A percentile compares a stretch with the other conserved stretches of the same genome.
These are phyloP conservation scores for Eupeodes latifasciatus DNA, from an alignment of 2,888 invertebrate species.

Conservation along the genomic window DNA sequence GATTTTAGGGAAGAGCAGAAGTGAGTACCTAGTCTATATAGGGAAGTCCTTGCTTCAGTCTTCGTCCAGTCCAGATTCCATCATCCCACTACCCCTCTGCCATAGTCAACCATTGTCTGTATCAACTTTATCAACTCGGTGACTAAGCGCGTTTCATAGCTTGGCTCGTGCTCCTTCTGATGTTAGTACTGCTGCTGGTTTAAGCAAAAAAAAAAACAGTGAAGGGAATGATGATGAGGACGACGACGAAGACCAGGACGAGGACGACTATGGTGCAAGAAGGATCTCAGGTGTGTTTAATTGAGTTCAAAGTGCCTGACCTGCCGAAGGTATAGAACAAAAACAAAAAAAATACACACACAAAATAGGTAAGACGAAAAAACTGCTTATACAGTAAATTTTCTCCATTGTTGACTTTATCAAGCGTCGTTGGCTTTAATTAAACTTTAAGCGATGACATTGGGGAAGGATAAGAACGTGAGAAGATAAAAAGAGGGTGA, in stretches of 20 bases:
- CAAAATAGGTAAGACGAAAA: constrained; percentile 10
- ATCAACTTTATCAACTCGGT: constrained; percentile 49
- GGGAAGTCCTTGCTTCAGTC: constrained; percentile 51
- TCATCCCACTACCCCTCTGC: background rate
- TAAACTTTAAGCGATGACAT: constrained; percentile 74
- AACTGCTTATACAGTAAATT: constrained; percentile 67
- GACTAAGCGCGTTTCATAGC: constrained; percentile 27
- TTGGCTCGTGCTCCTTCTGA: constrained; percentile 21
- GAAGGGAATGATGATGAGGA: constrained; percentile 1
- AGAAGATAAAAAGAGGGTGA: background rate
- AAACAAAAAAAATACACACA: background rate
- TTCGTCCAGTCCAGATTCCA: background rate
- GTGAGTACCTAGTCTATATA: background rate
- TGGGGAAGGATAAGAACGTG: constrained; percentile 58
- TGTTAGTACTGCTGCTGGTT: background rate
- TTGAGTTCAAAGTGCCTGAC: constrained; percentile 76
- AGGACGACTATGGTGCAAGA: constrained; percentile 35
- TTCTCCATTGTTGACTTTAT: constrained; percentile 74
- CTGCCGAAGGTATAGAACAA: constrained; percentile 60
- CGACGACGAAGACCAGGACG: background rate
- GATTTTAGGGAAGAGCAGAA: background rate
- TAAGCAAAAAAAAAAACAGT: background rate
- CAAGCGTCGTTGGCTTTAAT: constrained; percentile 75
- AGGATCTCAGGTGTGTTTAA: constrained; percentile 75
- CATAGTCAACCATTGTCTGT: constrained; percentile 21